Evolutionary conservation across 2,888 invertebrate species (phyloP).

Genomic region (Platynereis dumerilii): DNA sequence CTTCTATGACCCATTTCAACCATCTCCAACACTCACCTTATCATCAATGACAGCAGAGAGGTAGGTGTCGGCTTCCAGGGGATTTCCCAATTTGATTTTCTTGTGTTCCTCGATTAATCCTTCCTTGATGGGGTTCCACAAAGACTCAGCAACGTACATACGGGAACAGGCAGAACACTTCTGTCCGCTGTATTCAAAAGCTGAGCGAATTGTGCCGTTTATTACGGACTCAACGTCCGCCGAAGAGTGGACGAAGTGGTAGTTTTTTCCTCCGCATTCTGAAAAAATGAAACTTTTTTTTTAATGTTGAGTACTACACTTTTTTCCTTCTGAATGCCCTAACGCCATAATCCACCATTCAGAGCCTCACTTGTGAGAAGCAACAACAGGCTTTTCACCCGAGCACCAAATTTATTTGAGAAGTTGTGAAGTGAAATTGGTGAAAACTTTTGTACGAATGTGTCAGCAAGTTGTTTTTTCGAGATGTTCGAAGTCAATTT

Average conservation of each 20-base stretch:
- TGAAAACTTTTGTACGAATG: too few species aligned
- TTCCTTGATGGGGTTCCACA: slow-evolving; percentile 76
- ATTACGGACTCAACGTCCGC: slow-evolving; percentile 86
- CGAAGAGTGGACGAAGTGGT: slow-evolving; percentile 92
- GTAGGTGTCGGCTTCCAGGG: slow-evolving; percentile 76
- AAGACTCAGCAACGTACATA: slow-evolving; percentile 90
- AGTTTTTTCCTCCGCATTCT: slow-evolving; percentile 99
- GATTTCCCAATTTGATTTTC: slow-evolving; percentile 84
- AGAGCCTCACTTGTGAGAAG: too few species aligned
- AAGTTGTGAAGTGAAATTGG: too few species aligned
- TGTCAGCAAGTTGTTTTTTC: too few species aligned
- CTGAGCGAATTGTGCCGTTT: slow-evolving; percentile 79
- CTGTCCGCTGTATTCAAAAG: slow-evolving; percentile 94
- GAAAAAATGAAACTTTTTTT: slow-evolving; percentile 66
- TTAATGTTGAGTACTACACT: too few species aligned
- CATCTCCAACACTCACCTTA: too few species aligned
- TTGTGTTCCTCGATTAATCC: slow-evolving; percentile 74
- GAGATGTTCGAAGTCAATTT: too few species aligned
- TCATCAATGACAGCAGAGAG: slow-evolving; percentile 97
- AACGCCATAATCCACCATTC: too few species aligned
- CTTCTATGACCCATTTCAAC: too few species aligned
- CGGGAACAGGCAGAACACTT: slow-evolving; percentile 99
- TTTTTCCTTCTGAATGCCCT: too few species aligned
- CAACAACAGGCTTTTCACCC: too few species aligned
- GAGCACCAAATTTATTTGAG: too few species aligned